These are phyloP conservation scores for Amblyteles armatorius DNA, from an alignment of 2,888 invertebrate genomes.

Conservation along the genomic window DNA sequence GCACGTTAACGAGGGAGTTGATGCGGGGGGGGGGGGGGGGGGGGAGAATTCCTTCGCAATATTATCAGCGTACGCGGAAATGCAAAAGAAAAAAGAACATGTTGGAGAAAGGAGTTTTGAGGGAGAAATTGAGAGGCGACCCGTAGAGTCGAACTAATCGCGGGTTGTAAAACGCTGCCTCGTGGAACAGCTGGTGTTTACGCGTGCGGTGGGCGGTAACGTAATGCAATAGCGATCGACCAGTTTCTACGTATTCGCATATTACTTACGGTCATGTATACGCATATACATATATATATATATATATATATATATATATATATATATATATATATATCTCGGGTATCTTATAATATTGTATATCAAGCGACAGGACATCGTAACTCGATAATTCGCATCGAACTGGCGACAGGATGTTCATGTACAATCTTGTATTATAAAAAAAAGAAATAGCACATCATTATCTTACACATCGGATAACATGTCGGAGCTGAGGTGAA, in stretches of 20 bases:
- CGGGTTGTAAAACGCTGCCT: conserved; percentile 33
- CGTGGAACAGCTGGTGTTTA: conserved; percentile 43
- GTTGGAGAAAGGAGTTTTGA: conserved; percentile 19
- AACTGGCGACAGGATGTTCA: background rate
- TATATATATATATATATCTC: background rate
- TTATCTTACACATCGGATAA: no score
- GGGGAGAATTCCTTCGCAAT: background rate
- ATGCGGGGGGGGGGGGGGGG: conserved; percentile 6
- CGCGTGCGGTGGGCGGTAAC: conserved; percentile 39
- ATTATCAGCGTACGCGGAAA: conserved; percentile 23
- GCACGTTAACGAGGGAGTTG: background rate
- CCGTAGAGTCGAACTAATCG: conserved; percentile 36
- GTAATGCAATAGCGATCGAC: conserved; percentile 35
- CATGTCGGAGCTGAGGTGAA: no score
- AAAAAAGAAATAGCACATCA: no score
- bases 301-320: background rate
- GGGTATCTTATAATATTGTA: conserved; percentile 11
- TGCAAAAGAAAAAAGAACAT: conserved; percentile 2
- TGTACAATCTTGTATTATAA: background rate
- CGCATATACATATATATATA: background rate
- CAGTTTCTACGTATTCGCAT: conserved; percentile 33
- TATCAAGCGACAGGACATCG: conserved; percentile 1
- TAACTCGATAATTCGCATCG: conserved; percentile 10
- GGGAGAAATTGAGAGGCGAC: conserved; percentile 9
- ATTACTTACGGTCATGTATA: conserved; percentile 3